A percentile compares a stretch with the other conserved stretches of the same genome.
Conservation (phyloP, 2,888 invertebrate genomes). For the Patella depressa region DNA sequence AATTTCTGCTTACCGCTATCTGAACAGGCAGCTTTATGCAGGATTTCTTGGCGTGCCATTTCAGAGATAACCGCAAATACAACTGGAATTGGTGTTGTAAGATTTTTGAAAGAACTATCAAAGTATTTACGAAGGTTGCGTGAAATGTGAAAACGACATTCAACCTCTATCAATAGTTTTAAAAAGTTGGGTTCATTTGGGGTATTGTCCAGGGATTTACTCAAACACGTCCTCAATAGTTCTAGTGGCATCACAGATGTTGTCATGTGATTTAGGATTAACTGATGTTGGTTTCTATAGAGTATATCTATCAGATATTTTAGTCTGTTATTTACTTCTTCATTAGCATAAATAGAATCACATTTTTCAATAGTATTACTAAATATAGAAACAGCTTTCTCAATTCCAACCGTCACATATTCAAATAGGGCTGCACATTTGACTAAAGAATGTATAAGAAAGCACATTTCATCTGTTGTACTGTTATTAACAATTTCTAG, state of each 20-base stretch:
- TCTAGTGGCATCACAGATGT: slow-evolving; percentile 44
- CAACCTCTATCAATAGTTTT: slow-evolving; percentile 56
- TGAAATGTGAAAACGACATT: slow-evolving; percentile 55
- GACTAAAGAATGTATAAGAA: slow-evolving; percentile 34
- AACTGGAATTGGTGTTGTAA: slow-evolving; percentile 38
- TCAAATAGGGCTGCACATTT: slow-evolving; percentile 63
- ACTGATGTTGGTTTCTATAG: slow-evolving; percentile 37
- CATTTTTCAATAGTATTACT: slow-evolving; percentile 17
- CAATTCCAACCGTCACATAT: slow-evolving; percentile 56
- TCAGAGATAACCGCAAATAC: slow-evolving; percentile 52
- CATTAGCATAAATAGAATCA: slow-evolving; percentile 7
- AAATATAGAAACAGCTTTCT: slow-evolving; percentile 37
- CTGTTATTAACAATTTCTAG: slow-evolving; percentile 15
- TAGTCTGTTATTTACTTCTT: slow-evolving; percentile 2
- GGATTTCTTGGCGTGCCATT: slow-evolving; percentile 34
- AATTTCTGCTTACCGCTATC: too few relatives aligned
- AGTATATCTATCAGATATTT: slow-evolving; percentile 32
- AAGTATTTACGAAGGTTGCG: slow-evolving; percentile 61
- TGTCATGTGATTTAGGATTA: slow-evolving; percentile 55
- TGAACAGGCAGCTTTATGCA: too few relatives aligned
- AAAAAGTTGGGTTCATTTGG: slow-evolving; percentile 57
- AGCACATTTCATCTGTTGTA: neutral
- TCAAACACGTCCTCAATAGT: slow-evolving; percentile 48
- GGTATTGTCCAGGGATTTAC: slow-evolving; percentile 49
- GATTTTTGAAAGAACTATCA: slow-evolving; percentile 40